These are phyloP conservation scores for Lypha dubia DNA, from an alignment of 2,888 invertebrate species.

Conservation along the genomic window DNA sequence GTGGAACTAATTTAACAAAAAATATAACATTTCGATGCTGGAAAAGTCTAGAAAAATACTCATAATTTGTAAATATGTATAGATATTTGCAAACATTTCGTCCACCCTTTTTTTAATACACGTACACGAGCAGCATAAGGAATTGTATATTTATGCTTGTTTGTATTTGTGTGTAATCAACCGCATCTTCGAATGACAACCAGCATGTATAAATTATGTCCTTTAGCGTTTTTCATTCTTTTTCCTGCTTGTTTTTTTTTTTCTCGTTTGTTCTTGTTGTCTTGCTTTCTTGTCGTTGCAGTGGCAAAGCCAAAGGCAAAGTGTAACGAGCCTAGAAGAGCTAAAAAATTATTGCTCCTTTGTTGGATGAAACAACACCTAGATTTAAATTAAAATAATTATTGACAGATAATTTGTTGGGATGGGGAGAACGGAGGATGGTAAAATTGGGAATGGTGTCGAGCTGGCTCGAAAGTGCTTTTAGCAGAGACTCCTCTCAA, in stretches of 20 bases:
- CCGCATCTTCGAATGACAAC: slow-evolving; percentile 63
- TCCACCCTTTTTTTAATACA: slow-evolving; percentile 18
- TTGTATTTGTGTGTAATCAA: slow-evolving; percentile 56
- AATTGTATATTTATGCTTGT: neutral
- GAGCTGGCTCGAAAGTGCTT: too few relatives aligned
- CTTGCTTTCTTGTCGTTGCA: slow-evolving; percentile 43
- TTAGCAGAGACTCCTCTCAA: too few relatives aligned
- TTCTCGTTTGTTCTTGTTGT: slow-evolving; percentile 4
- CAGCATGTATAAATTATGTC: slow-evolving; percentile 65
- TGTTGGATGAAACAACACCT: slow-evolving; percentile 63
- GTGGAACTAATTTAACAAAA: neutral
- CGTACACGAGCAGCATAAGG: neutral
- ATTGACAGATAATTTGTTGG: slow-evolving; percentile 42
- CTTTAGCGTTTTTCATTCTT: slow-evolving; percentile 58
- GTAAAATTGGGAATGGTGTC: neutral
- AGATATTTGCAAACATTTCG: neutral
- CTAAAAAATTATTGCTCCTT: slow-evolving; percentile 64
- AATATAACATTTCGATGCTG: too few relatives aligned
- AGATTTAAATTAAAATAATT: slow-evolving; percentile 65
- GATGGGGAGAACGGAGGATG: neutral
- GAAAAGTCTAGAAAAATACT: too few relatives aligned
- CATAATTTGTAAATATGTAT: too few relatives aligned
- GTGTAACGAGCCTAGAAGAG: slow-evolving; percentile 65
- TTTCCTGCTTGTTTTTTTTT: slow-evolving; percentile 25
- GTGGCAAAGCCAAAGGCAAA: slow-evolving; percentile 65